Evolutionary conservation across 2,797 vertebrate species (phyloP), one percentile per base, ranked within the genome.

Genomic region (Gobio occitaniae): DNA sequence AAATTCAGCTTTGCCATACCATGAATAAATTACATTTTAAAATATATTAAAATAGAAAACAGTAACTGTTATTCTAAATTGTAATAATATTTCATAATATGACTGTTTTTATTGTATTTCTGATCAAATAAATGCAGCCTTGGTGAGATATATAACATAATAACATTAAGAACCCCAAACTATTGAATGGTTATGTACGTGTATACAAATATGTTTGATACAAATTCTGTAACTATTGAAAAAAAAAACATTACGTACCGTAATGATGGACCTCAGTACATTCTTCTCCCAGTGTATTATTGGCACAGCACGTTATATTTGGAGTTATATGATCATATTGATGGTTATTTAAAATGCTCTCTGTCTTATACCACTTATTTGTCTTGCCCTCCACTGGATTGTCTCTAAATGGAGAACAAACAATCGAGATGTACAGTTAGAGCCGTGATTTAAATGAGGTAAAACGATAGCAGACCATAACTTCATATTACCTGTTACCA

Each of bases 191-290:
- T n/a, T 21, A 12, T 56, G 50, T 12, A 32, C 9, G 6, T 36
- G 25, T 19, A 76, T 76, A 9, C 56, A 77, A 56, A 76, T 15
- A 63, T 29, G 2, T 44, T 9, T n/a, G 2, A 25, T n/a, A 16
- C 7, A 16, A 3, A 17, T 70, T 13, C 41, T 70, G 15, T 65
- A 59, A 36, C 61, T 63, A 63, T 63, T 32, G 12, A 59, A 11
- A 5, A 50, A 11, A 65, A 54, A 50, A 8, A 47, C 32, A 54
- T 25, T 6, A 85, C 41, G 94, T 97, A 99, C 97, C 96, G 85
- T 97, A 95, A 79, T 96, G 95, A 88, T 97, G 94, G 6, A 98
- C 90, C 66, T 92, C 93, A 78, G 95, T 93, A 86, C 98, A 99
- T 88, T 96, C 96, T 84, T 91, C 91, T 89, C 96, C 97, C 86